Percentiles rank a stretch among this genome's conserved stretches.
Evolutionary conservation across 2,888 invertebrate species (phyloP).

Genomic region (Oscheius sp.): DNA sequence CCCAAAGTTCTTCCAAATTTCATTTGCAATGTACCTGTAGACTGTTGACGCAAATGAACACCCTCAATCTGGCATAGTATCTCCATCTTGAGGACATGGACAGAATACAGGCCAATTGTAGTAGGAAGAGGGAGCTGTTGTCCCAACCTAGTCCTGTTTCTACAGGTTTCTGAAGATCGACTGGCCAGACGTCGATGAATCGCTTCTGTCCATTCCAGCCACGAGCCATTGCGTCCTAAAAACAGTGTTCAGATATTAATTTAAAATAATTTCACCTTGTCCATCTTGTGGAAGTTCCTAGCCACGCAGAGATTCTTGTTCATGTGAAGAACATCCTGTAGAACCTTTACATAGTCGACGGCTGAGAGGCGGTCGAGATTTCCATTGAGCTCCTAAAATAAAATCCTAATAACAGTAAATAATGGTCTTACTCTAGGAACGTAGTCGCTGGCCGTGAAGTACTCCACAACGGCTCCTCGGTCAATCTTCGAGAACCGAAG

Average conservation of each 20-base stretch:
- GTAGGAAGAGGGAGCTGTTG: constrained; percentile 86
- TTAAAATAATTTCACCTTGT: constrained; percentile 77
- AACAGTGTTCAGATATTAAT: background rate
- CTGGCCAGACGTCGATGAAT: constrained; percentile 95
- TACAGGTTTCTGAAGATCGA: constrained; percentile 86
- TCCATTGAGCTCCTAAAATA: constrained; percentile 59
- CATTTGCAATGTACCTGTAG: constrained; percentile 60
- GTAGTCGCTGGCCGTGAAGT: constrained; percentile 69
- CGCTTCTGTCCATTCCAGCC: constrained; percentile 65
- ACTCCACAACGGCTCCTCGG: constrained; percentile 72
- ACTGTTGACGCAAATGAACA: constrained; percentile 82
- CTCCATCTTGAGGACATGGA: constrained; percentile 85
- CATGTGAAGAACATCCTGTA: constrained; percentile 88
- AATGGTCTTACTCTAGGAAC: constrained; percentile 46
- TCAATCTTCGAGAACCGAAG: constrained; percentile 72
- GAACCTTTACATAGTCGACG: constrained; percentile 85
- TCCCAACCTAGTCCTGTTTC: constrained; percentile 85
- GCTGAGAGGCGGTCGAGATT: constrained; percentile 55
- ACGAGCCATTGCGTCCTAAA: constrained; percentile 50
- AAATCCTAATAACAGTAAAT: background rate
- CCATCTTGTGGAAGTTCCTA: constrained; percentile 87
- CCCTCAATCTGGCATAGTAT: constrained; percentile 82
- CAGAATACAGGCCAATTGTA: constrained; percentile 91
- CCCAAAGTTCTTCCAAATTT: background rate
- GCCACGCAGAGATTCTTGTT: constrained; percentile 94